phyloP scores from a whole-genome alignment of 1,140 invertebrate genomes.

The Protaetia brevitarsis region DNA sequence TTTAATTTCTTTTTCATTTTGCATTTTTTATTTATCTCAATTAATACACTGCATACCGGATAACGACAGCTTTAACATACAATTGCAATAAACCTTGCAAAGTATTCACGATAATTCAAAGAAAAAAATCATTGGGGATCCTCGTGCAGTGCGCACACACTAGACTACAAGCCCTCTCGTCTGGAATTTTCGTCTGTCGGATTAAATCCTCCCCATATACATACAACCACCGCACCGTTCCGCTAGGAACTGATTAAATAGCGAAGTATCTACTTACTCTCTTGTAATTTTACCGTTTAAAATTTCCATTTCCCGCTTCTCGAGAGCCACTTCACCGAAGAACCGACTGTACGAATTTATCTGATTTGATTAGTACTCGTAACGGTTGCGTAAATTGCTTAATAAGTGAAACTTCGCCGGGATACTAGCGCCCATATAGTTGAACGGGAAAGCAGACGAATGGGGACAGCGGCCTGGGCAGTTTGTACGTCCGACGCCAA shows the following conservation, averaged over 20 bases:
- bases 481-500: background rate
- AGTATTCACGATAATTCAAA: no score
- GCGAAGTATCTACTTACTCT: background rate
- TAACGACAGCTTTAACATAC: no score
- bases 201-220: background rate
- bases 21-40: no score
- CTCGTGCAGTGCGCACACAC: no score
- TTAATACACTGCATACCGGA: no score
- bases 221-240: background rate
- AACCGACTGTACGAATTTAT: constrained; percentile 1
- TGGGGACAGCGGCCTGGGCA: no score
- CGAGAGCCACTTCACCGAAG: background rate
- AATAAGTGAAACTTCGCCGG: constrained; percentile 14
- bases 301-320: background rate
- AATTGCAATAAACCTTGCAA: no score
- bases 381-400: constrained; percentile 11
- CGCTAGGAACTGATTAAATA: background rate
- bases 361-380: constrained; percentile 2
- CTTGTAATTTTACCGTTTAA: constrained; percentile 6
- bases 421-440: no score
- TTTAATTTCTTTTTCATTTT: no score
- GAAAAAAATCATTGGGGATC: no score
- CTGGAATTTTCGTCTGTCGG: background rate
- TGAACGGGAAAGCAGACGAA: background rate
- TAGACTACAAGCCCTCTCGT: background rate